Evolutionary conservation across 2,888 invertebrate genomes (phyloP).

Genomic region (Clanis bilineata): DNA sequence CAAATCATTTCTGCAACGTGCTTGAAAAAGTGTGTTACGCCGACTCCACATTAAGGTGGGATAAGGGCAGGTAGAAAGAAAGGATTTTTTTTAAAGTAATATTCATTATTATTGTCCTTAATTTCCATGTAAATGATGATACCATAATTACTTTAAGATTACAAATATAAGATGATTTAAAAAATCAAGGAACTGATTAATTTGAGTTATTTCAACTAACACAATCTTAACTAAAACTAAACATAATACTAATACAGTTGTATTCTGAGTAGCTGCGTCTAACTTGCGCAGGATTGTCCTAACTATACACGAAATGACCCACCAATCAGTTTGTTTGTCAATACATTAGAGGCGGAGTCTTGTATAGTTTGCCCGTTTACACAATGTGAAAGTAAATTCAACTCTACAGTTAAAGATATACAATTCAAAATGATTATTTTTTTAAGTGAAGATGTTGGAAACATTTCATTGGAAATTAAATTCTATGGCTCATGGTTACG

Average conservation of each 20-base stretch:
- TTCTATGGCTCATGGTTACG: conserved; percentile 41
- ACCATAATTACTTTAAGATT: too few relatives aligned
- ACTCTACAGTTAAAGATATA: conserved; percentile 16
- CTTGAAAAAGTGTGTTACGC: too few relatives aligned
- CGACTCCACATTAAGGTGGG: too few relatives aligned
- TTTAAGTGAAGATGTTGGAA: neutral
- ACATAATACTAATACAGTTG: conserved; percentile 39
- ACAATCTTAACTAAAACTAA: conserved; percentile 12
- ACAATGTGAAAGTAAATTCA: conserved; percentile 13
- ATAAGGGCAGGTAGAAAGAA: too few relatives aligned
- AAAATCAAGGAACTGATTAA: neutral
- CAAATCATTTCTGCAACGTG: too few relatives aligned
- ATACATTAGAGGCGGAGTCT: conserved; percentile 65
- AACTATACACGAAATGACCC: conserved; percentile 47
- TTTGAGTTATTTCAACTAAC: neutral
- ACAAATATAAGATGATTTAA: neutral
- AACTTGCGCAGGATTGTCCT: conserved; percentile 74
- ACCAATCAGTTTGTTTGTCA: conserved; percentile 74
- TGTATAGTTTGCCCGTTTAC: conserved; percentile 35
- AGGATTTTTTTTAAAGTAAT: too few relatives aligned
- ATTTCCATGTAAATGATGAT: too few relatives aligned
- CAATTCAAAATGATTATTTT: neutral
- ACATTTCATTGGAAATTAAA: conserved; percentile 29
- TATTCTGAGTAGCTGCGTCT: conserved; percentile 55
- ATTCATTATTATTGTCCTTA: too few relatives aligned